Percentiles rank a stretch among this genome's conserved stretches.
phyloP scores from a whole-genome alignment of 2,797 vertebrate genomes.

The Phrynocephalus guinanensis region DNA sequence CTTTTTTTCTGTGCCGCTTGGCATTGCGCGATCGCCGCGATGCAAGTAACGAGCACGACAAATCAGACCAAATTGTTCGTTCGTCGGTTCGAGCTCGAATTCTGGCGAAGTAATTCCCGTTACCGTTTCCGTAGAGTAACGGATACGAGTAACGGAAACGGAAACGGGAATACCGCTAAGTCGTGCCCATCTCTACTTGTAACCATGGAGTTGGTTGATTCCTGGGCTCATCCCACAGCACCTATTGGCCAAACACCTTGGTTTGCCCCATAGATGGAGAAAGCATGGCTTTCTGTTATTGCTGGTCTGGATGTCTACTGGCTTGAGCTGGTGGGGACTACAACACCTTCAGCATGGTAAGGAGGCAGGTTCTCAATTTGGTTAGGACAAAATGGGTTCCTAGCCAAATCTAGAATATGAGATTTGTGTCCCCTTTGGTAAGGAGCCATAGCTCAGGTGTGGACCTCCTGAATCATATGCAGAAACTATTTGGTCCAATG shows the following conservation, averaged over 20 bases:
- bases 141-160: too few species aligned
- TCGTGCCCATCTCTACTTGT: too few species aligned
- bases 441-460: background rate
- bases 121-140: too few species aligned
- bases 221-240: background rate
- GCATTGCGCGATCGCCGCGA: too few species aligned
- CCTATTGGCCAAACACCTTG: background rate
- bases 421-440: background rate
- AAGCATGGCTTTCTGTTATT: background rate
- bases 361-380: background rate
- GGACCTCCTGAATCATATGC: background rate
- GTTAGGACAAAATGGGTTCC: background rate
- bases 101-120: too few species aligned
- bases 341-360: background rate
- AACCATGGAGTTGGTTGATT: background rate
- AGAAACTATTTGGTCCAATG: background rate
- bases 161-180: too few species aligned
- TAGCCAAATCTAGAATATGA: conserved; percentile 1
- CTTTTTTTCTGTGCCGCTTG: too few species aligned
- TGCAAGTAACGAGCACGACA: too few species aligned
- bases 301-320: background rate
- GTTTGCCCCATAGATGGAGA: background rate
- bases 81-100: too few species aligned
- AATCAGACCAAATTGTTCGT: too few species aligned
- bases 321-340: background rate